Percentiles rank a stretch among this genome's conserved stretches.
Conservation (phyloP, 2,797 vertebrate species). For the Picus viridis region DNA sequence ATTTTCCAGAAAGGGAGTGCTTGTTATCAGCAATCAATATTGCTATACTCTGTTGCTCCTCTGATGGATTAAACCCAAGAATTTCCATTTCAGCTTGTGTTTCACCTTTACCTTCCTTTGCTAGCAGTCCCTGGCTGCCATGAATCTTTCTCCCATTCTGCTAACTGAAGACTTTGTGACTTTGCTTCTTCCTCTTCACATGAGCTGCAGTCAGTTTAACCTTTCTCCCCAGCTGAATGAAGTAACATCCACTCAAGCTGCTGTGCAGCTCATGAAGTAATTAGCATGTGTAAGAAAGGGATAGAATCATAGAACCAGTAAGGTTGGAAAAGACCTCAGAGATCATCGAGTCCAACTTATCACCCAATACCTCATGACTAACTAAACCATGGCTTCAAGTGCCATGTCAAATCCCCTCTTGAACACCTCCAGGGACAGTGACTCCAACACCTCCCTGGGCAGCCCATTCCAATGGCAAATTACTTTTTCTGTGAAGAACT, state of each 20-base stretch:
- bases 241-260: background rate
- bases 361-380: too few relatives aligned
- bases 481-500: too few relatives aligned
- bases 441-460: too few relatives aligned
- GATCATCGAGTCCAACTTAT: too few relatives aligned
- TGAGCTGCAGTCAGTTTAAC: background rate
- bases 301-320: too few relatives aligned
- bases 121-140: background rate
- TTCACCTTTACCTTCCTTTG: background rate
- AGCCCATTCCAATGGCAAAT: too few relatives aligned
- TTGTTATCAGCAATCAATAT: background rate
- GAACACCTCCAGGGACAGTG: too few relatives aligned
- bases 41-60: background rate
- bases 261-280: background rate
- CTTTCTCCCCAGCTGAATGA: slow-evolving; percentile 9
- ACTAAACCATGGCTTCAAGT: too few relatives aligned
- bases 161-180: background rate
- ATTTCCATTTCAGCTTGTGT: background rate
- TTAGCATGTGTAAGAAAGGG: background rate
- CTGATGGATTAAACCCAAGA: background rate
- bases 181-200: background rate
- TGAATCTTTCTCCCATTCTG: background rate
- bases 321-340: too few relatives aligned
- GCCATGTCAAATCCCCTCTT: too few relatives aligned
- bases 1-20: background rate